Evolutionary conservation across 1,140 invertebrate species (phyloP).

Genomic region (Metopolophium dirhodum): DNA sequence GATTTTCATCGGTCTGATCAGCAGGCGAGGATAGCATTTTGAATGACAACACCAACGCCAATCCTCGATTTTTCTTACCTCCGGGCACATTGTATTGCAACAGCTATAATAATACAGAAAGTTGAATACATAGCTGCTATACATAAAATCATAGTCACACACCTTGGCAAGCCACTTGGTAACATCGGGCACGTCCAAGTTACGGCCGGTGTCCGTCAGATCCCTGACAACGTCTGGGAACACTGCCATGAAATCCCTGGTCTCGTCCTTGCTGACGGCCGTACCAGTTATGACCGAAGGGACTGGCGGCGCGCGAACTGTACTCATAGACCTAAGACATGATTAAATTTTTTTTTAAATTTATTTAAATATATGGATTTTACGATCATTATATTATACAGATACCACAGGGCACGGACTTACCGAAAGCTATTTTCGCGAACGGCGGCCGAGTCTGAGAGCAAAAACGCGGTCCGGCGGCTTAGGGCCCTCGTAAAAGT

Average conservation of each 20-base stretch:
- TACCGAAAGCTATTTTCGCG: not conserved
- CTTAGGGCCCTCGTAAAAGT: not conserved
- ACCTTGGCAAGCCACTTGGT: conserved; percentile 82
- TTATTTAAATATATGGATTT: not conserved
- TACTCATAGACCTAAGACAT: conserved; percentile 2
- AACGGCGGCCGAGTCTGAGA: no score
- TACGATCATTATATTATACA: not conserved
- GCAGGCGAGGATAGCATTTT: conserved; percentile 69
- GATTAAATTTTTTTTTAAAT: not conserved
- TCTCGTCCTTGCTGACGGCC: conserved; percentile 77
- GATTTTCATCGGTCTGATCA: conserved; percentile 77
- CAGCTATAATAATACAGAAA: conserved; percentile 64
- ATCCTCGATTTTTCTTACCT: conserved; percentile 80
- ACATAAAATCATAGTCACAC: conserved; percentile 58
- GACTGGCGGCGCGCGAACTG: conserved; percentile 22
- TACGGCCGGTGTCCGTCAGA: conserved; percentile 75
- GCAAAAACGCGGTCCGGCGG: not conserved
- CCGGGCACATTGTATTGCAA: conserved; percentile 83
- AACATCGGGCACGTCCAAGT: conserved; percentile 76
- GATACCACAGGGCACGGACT: not conserved
- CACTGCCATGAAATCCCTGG: conserved; percentile 82
- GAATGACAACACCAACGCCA: conserved; percentile 82
- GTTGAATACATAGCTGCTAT: not conserved
- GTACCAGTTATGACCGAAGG: conserved; percentile 70
- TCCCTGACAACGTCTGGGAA: conserved; percentile 86